phyloP scores from a whole-genome alignment of 2,888 invertebrate genomes.

The Biston betularia region DNA sequence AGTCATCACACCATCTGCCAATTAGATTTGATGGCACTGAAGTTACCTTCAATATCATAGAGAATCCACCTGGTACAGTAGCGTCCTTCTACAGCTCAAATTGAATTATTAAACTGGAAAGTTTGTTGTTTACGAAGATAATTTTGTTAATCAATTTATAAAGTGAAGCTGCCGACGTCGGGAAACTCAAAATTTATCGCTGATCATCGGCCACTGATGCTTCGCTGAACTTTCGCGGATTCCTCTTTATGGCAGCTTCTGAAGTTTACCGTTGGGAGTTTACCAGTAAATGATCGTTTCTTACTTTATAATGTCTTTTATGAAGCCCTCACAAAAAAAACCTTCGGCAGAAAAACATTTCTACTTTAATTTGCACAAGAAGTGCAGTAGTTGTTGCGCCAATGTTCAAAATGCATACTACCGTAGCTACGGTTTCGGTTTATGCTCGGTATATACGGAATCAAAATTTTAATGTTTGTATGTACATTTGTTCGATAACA shows the following conservation, averaged over 20 bases:
- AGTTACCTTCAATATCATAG: neutral
- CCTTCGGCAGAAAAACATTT: neutral
- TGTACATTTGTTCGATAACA: too few species aligned
- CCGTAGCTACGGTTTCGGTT: too few species aligned
- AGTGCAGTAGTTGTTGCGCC: too few species aligned
- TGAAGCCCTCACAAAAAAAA: conserved; percentile 15
- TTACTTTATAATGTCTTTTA: conserved; percentile 43
- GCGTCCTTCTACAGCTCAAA: conserved; percentile 19
- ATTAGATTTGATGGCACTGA: neutral
- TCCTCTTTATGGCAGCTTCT: conserved; percentile 36
- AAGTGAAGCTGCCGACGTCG: conserved; percentile 29
- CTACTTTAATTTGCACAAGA: neutral
- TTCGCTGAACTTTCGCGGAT: conserved; percentile 35
- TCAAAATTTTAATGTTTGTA: too few species aligned
- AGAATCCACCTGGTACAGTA: conserved; percentile 3
- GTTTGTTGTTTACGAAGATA: conserved; percentile 38
- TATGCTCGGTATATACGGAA: too few species aligned
- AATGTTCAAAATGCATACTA: too few species aligned
- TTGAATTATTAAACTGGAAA: conserved; percentile 40
- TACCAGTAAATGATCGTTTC: conserved; percentile 44
- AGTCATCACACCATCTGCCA: neutral
- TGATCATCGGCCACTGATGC: conserved; percentile 46
- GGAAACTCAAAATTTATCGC: conserved; percentile 43
- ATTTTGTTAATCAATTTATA: conserved; percentile 44
- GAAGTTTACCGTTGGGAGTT: conserved; percentile 34